Percentiles rank a stretch among this genome's conserved stretches.
Evolutionary conservation across 2,888 invertebrate genomes (phyloP).

Genomic region (Agrenia bidenticulata): DNA sequence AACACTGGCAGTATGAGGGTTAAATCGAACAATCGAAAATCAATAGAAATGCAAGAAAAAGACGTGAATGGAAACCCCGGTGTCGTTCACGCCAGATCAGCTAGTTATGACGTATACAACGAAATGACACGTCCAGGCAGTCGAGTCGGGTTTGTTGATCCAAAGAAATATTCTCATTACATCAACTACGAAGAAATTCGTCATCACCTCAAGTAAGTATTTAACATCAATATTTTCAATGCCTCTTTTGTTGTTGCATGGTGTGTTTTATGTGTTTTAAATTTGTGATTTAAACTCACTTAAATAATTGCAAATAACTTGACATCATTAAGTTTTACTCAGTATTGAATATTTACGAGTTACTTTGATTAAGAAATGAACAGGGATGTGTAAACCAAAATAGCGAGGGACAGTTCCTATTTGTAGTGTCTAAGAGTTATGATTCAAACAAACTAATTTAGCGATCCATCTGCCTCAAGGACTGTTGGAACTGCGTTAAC

Average conservation of each 20-base stretch:
- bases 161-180: slow-evolving; percentile 68
- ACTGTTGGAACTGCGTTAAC: slow-evolving; percentile 58
- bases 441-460: slow-evolving; percentile 10
- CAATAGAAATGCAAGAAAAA: slow-evolving; percentile 60
- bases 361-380: no score
- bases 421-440: not conserved
- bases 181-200: slow-evolving; percentile 84
- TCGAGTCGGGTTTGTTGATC: slow-evolving; percentile 61
- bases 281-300: no score
- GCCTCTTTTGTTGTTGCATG: not conserved
- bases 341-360: not conserved
- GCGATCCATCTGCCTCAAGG: slow-evolving; percentile 18
- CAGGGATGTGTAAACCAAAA: no score
- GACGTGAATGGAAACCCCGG: slow-evolving; percentile 51
- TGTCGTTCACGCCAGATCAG: slow-evolving; percentile 53
- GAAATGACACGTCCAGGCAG: slow-evolving; percentile 62
- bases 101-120: slow-evolving; percentile 56
- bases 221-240: not conserved
- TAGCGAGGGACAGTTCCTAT: no score
- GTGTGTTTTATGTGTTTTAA: no score
- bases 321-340: not conserved
- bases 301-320: no score
- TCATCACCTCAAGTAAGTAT: slow-evolving; percentile 69
- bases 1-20: slow-evolving; percentile 26
- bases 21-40: slow-evolving; percentile 56